Conservation (phyloP, 2,797 vertebrate genomes). For the Myoxocephalus aenaeus region DNA sequence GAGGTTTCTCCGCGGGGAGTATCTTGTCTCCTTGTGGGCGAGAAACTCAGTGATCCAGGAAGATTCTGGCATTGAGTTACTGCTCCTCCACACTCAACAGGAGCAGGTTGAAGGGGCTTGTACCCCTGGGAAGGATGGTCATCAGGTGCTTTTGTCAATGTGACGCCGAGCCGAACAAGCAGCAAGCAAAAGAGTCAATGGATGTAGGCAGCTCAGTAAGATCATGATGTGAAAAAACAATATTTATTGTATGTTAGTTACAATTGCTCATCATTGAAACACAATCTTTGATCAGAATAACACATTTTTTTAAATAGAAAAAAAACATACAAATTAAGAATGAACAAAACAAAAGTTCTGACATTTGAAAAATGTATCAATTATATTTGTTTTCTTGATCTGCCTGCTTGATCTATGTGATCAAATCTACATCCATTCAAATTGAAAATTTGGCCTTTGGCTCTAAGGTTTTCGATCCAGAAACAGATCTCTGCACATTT, state of each 20-base stretch:
- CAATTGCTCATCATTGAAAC: neutral
- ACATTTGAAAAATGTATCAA: neutral
- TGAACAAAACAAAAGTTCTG: neutral
- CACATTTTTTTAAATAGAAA: neutral
- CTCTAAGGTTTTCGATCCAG: conserved; percentile 3
- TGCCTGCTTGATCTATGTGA: neutral
- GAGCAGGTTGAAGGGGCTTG: conserved; percentile 36
- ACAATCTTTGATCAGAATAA: neutral
- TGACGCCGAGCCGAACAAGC: conserved; percentile 19
- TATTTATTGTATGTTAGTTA: neutral
- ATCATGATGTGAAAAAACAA: neutral
- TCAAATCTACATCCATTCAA: conserved; percentile 12
- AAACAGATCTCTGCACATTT: conserved; percentile 12
- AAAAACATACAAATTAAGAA: neutral
- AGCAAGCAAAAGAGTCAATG: conserved; percentile 20
- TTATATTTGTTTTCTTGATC: neutral
- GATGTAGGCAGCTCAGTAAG: neutral
- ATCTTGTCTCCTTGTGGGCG: conserved; percentile 41
- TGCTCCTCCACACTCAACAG: conserved; percentile 46
- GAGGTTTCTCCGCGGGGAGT: conserved; percentile 60
- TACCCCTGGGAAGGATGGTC: conserved; percentile 21
- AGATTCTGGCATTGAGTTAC: conserved; percentile 51
- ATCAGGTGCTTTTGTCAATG: conserved; percentile 40
- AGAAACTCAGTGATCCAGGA: conserved; percentile 62
- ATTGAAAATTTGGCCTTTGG: conserved; percentile 12